Percentiles rank a stretch among this genome's conserved stretches.
phyloP scores from a whole-genome alignment of 1,140 invertebrate genomes.

The Zaprionus tsacasi region DNA sequence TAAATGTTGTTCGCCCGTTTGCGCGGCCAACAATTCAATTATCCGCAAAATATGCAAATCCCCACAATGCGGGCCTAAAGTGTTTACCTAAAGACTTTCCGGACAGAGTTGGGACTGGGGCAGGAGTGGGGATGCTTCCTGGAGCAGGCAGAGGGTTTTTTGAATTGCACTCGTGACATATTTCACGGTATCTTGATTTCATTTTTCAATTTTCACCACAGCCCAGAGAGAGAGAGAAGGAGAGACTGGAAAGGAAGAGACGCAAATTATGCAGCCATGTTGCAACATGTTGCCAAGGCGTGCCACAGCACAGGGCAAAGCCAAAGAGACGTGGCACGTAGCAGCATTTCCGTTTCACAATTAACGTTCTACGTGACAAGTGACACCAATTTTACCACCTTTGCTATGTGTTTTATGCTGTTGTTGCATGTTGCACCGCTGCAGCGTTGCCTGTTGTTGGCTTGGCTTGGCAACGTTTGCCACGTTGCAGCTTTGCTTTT shows the following conservation, averaged over 20 bases:
- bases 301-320: constrained; percentile 38
- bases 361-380: constrained; percentile 83
- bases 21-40: constrained; percentile 77
- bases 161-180: constrained; percentile 79
- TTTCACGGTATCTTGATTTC: constrained; percentile 78
- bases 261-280: constrained; percentile 70
- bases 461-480: neutral
- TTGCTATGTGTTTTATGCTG: constrained; percentile 61
- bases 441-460: constrained; percentile 5
- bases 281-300: constrained; percentile 77
- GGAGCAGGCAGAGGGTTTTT: neutral
- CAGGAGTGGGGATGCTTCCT: neutral
- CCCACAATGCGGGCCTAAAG: constrained; percentile 69
- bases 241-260: constrained; percentile 24
- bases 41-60: constrained; percentile 74
- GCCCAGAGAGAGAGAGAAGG: constrained; percentile 8
- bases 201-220: constrained; percentile 73
- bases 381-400: constrained; percentile 84
- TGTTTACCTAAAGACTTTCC: constrained; percentile 35
- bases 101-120: neutral
- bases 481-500: constrained; percentile 41
- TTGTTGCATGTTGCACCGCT: constrained; percentile 22
- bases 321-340: constrained; percentile 46
- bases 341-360: constrained; percentile 81
- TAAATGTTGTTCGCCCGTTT: constrained; percentile 72